Percentiles rank a stretch among this genome's conserved stretches.
Evolutionary conservation across 2,113 vertebrate species (phyloP).

Genomic region (Colaptes auratus): DNA sequence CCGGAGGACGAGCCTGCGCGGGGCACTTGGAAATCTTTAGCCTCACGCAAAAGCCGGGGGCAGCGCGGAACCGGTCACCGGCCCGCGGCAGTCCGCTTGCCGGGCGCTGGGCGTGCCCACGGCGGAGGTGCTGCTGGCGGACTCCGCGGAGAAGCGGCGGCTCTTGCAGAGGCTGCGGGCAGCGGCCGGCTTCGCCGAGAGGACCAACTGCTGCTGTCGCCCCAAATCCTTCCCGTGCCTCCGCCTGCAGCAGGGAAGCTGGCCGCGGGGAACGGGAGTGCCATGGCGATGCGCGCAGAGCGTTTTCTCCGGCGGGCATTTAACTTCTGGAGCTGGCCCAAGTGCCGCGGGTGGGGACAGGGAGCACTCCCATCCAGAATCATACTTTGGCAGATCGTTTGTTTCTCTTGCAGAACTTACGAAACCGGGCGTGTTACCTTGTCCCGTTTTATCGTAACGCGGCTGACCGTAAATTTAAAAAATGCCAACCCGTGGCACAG

Average conservation of each 20-base stretch:
- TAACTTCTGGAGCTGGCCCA: neutral
- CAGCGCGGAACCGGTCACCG: neutral
- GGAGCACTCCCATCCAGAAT: neutral
- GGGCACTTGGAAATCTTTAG: neutral
- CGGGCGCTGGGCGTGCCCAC: neutral
- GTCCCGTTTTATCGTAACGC: neutral
- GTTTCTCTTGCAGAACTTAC: neutral
- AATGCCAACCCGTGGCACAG: rapidly evolving
- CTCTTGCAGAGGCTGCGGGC: neutral
- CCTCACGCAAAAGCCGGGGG: neutral
- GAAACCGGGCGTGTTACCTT: neutral
- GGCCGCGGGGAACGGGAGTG: neutral
- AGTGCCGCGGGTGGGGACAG: neutral
- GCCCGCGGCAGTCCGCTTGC: neutral
- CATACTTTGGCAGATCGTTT: rapidly evolving
- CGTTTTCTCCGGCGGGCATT: rapidly evolving
- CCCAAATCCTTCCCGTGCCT: rapidly evolving
- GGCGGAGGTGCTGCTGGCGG: neutral
- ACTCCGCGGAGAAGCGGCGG: neutral
- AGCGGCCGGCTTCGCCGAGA: neutral
- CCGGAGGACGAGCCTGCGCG: neutral
- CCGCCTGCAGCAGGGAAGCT: rapidly evolving
- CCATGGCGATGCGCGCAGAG: neutral
- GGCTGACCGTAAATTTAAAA: neutral
- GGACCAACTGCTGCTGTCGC: neutral